A percentile compares a stretch with the other conserved stretches of the same genome.
Evolutionary conservation across 2,113 vertebrate species (phyloP).

Genomic region (Grus americana): DNA sequence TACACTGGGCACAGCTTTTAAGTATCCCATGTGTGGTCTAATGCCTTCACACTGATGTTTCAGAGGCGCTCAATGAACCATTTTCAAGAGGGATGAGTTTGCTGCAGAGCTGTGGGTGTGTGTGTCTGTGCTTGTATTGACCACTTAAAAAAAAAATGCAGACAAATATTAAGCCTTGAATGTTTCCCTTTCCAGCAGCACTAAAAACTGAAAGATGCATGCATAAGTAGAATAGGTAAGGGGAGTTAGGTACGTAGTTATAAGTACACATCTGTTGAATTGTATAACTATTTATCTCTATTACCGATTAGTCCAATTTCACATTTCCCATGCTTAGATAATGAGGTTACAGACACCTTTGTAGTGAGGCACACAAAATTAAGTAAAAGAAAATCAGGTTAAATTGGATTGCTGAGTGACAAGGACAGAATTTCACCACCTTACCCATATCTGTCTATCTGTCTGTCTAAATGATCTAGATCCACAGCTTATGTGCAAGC

Average conservation of each 20-base stretch:
- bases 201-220: background rate
- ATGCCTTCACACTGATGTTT: background rate
- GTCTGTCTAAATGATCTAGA: background rate
- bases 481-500: background rate
- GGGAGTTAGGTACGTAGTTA: background rate
- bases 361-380: background rate
- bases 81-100: background rate
- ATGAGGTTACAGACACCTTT: conserved; percentile 15
- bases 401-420: background rate
- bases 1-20: background rate
- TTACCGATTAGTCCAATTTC: background rate
- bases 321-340: background rate
- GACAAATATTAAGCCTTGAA: background rate
- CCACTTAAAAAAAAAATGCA: background rate
- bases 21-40: background rate
- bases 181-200: background rate
- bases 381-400: conserved; percentile 11
- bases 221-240: background rate
- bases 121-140: background rate
- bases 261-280: background rate
- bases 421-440: background rate
- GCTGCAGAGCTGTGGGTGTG: background rate
- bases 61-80: background rate
- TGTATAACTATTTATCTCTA: background rate
- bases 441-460: background rate